These are phyloP conservation scores for Gastrophysa polygoni DNA, from an alignment of 2,888 invertebrate genomes.

Conservation along the genomic window DNA sequence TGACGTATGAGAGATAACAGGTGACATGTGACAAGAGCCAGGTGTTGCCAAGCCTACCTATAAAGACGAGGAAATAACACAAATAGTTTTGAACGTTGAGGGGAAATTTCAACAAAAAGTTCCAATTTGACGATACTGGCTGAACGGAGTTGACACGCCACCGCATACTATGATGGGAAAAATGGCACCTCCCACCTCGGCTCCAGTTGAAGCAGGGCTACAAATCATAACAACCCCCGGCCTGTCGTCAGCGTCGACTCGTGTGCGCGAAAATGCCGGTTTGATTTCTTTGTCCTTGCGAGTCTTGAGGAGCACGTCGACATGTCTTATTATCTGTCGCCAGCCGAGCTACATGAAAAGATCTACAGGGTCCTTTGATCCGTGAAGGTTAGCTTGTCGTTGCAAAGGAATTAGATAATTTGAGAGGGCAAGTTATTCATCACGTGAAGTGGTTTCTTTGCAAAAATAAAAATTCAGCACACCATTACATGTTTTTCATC, in stretches of 20 bases:
- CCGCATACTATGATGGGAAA: constrained; percentile 48
- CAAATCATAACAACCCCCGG: constrained; percentile 54
- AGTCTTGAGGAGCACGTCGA: constrained; percentile 32
- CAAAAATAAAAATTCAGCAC: no score
- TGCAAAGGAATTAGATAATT: constrained; percentile 33
- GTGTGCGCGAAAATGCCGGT: constrained; percentile 35
- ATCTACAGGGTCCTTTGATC: constrained; percentile 23
- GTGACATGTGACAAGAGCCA: no score
- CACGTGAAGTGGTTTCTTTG: no score
- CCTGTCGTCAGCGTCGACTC: constrained; percentile 46
- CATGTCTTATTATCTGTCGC: no score
- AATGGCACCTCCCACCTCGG: constrained; percentile 50
- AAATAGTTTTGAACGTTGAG: no score
- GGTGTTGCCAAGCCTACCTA: no score
- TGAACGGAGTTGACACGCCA: constrained; percentile 5
- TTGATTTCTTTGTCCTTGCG: constrained; percentile 34
- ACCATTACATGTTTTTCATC: no score
- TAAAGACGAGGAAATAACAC: no score
- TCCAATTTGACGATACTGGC: constrained; percentile 4
- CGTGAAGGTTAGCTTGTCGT: constrained; percentile 20
- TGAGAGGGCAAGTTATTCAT: constrained; percentile 3
- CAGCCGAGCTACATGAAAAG: no score
- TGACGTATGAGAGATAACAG: no score
- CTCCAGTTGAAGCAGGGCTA: constrained; percentile 51
- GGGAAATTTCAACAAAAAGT: no score